phyloP scores from a whole-genome alignment of 2,888 invertebrate species.

The Diplolepis rosae region DNA sequence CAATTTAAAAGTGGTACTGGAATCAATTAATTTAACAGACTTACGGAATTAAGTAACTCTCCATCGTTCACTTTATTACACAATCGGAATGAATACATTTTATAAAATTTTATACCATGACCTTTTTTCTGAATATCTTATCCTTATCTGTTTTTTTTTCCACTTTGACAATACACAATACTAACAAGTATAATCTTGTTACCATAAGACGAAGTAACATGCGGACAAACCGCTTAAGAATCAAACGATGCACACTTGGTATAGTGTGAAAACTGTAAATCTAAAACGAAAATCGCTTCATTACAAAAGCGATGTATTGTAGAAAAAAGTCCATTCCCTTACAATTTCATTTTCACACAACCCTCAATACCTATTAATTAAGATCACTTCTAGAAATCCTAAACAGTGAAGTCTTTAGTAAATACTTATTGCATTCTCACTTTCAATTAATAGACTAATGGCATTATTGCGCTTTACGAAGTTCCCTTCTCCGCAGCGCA shows the following conservation, averaged over 20 bases:
- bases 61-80: constrained; percentile 61
- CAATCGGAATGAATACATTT: constrained; percentile 60
- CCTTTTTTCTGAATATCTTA: constrained; percentile 39
- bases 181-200: constrained; percentile 45
- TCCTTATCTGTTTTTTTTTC: constrained; percentile 43
- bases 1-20: neutral
- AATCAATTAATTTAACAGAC: constrained; percentile 10
- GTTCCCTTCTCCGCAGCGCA: constrained; percentile 20
- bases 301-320: constrained; percentile 5
- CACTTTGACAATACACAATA: constrained; percentile 29
- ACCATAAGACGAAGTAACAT: constrained; percentile 13
- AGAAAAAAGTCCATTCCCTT: neutral
- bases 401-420: constrained; percentile 1
- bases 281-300: constrained; percentile 3
- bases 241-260: constrained; percentile 12
- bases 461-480: neutral
- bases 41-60: constrained; percentile 41
- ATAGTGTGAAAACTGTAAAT: constrained; percentile 17
- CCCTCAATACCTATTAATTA: neutral
- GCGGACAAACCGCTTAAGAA: constrained; percentile 10
- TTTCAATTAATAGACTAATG: neutral
- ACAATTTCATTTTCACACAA: neutral
- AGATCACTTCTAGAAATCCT: neutral
- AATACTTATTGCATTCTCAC: constrained; percentile 16
- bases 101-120: constrained; percentile 41